Conservation (phyloP, 2,113 vertebrate genomes). For the Podarcis cretensis region DNA sequence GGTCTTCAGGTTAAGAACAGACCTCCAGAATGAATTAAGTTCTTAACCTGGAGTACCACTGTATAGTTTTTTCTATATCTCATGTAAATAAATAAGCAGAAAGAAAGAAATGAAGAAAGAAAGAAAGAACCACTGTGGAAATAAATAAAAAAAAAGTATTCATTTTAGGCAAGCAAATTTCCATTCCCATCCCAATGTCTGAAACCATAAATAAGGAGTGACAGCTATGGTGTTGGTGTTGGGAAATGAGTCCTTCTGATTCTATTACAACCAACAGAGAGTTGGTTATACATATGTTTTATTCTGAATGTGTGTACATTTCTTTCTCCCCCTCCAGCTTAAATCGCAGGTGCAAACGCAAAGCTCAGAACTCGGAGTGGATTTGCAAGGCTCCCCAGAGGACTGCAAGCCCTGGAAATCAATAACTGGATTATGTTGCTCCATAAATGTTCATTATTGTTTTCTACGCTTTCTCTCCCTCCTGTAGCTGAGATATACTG, state of each 20-base stretch:
- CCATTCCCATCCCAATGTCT: not conserved
- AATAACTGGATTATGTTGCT: not conserved
- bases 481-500: constrained; percentile 4
- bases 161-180: constrained; percentile 11
- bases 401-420: not conserved
- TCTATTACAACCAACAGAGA: constrained; percentile 17
- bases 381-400: constrained; percentile 14
- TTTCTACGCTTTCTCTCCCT: not conserved
- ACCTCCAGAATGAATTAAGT: too few relatives aligned
- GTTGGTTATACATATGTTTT: not conserved
- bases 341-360: not conserved
- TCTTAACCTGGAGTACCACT: too few relatives aligned
- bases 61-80: too few relatives aligned
- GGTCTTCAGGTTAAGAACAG: too few relatives aligned
- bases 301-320: not conserved
- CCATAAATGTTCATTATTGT: constrained; percentile 7
- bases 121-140: too few relatives aligned
- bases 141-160: not conserved
- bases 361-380: not conserved
- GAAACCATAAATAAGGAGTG: not conserved
- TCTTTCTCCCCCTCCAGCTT: not conserved
- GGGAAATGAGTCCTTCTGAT: not conserved
- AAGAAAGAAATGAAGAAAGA: too few relatives aligned
- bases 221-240: not conserved
- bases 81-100: too few relatives aligned